These are phyloP conservation scores for Diadromus collaris DNA, from an alignment of 2,888 invertebrate species.

Conservation along the genomic window DNA sequence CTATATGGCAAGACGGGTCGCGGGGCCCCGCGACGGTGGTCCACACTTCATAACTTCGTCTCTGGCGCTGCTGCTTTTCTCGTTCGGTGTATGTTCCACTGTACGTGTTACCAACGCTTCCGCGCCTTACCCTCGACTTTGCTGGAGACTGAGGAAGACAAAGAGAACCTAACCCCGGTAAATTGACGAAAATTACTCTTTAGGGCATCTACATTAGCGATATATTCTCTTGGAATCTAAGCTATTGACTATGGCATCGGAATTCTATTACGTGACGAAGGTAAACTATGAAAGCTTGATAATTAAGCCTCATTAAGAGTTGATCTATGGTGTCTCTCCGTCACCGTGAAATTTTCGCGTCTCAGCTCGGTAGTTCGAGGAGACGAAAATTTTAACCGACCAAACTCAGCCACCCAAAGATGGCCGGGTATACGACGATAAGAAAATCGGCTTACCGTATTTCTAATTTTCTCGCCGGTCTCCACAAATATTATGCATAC, in stretches of 20 bases:
- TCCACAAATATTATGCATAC: slow-evolving; percentile 79
- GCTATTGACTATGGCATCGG: neutral
- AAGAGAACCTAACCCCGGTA: neutral
- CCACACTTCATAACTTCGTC: slow-evolving; percentile 77
- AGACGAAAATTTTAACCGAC: slow-evolving; percentile 24
- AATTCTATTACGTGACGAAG: neutral
- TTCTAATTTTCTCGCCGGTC: slow-evolving; percentile 78
- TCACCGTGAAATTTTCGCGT: neutral
- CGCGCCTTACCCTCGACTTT: neutral
- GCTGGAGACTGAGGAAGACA: neutral
- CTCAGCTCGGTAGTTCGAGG: neutral
- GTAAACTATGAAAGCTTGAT: neutral
- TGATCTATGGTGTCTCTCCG: neutral
- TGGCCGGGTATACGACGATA: slow-evolving; percentile 66
- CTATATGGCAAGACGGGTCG: slow-evolving; percentile 71
- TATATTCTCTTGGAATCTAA: neutral
- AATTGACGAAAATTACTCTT: slow-evolving; percentile 5
- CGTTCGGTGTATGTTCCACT: slow-evolving; percentile 17
- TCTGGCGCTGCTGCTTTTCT: slow-evolving; percentile 50
- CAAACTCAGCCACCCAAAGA: slow-evolving; percentile 27
- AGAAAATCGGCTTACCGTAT: slow-evolving; percentile 79
- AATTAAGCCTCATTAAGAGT: neutral
- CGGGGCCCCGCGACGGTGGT: slow-evolving; percentile 68
- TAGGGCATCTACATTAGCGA: neutral
- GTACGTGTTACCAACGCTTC: slow-evolving; percentile 46